phyloP scores from a whole-genome alignment of 2,113 vertebrate genomes.

The Eublepharis macularius region DNA sequence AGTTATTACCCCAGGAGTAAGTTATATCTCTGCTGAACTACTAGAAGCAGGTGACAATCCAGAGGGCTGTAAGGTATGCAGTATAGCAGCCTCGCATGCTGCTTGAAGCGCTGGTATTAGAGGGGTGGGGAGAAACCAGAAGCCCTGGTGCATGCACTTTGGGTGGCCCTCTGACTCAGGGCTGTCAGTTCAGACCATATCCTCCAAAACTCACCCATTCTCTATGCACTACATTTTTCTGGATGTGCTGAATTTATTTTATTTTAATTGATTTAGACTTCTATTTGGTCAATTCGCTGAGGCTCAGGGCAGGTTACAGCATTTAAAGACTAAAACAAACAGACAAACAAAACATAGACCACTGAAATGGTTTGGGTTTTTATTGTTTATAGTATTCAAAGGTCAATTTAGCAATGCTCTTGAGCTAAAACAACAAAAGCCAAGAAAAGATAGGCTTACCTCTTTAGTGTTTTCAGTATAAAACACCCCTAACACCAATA shows the following conservation, averaged over 20 bases:
- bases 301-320: neutral
- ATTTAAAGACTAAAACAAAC: neutral
- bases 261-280: neutral
- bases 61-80: neutral
- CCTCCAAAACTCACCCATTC: neutral
- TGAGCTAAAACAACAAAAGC: neutral
- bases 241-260: neutral
- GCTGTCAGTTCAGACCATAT: neutral
- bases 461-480: conserved; percentile 96
- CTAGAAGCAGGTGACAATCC: neutral
- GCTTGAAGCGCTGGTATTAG: neutral
- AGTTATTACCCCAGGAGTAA: neutral
- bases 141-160: neutral
- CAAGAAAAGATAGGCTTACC: conserved; percentile 74
- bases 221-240: neutral
- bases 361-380: conserved; percentile 5
- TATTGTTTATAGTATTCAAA: neutral
- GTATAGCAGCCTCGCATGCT: neutral
- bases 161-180: neutral
- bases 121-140: neutral
- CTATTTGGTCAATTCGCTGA: neutral
- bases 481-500: conserved; percentile 93
- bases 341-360: neutral
- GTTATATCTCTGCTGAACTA: neutral
- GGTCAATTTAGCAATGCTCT: conserved; percentile 4